phyloP scores from a whole-genome alignment of 2,113 vertebrate species.

The Alectura lathami region DNA sequence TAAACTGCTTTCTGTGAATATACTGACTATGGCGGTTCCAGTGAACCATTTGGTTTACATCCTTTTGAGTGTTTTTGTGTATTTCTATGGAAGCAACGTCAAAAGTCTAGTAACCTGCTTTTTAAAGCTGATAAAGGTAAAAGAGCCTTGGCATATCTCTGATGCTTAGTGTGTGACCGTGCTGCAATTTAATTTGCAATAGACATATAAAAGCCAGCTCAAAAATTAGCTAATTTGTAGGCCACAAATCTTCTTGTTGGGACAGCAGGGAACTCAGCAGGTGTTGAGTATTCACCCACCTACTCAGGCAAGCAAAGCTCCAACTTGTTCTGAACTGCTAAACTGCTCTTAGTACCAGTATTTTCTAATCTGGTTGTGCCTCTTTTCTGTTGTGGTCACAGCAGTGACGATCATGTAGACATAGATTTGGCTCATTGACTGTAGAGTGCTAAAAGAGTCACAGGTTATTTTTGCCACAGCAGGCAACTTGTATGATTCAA shows the following conservation, averaged over 20 bases:
- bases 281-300: background rate
- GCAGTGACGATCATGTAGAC: background rate
- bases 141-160: background rate
- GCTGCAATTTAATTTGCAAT: background rate
- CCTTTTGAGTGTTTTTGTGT: background rate
- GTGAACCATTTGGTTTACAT: background rate
- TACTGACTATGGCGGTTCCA: background rate
- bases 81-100: background rate
- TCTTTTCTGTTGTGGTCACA: background rate
- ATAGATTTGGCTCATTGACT: background rate
- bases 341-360: background rate
- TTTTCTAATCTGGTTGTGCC: background rate
- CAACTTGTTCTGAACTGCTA: background rate
- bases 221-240: background rate
- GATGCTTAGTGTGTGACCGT: background rate
- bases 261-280: background rate
- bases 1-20: background rate
- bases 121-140: background rate
- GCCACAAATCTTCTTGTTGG: background rate
- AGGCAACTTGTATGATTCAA: background rate
- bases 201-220: background rate
- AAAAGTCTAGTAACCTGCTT: background rate
- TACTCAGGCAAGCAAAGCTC: background rate
- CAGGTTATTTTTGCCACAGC: slow-evolving; percentile 34
- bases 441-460: background rate